Conservation (phyloP, 1,140 invertebrate species). For the Macrosteles quadrilineatus region DNA sequence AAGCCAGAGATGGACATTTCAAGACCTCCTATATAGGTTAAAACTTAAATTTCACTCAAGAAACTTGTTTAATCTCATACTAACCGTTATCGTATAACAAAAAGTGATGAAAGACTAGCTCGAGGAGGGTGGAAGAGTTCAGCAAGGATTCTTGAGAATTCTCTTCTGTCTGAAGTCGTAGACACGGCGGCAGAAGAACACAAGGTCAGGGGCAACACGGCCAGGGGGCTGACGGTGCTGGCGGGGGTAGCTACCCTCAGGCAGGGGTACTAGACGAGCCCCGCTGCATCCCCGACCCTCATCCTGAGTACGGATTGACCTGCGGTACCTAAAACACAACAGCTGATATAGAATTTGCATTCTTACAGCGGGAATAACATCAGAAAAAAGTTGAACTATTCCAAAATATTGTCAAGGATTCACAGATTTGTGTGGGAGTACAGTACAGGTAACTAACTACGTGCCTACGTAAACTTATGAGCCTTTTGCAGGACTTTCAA, state of each 20-base stretch:
- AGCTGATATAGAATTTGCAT: no score
- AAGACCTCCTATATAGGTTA: no score
- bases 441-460: no score
- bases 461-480: no score
- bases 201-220: constrained; percentile 76
- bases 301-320: constrained; percentile 61
- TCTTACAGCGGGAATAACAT: no score
- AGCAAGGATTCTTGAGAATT: constrained; percentile 62
- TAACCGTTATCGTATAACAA: constrained; percentile 12
- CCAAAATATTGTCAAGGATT: constrained; percentile 11
- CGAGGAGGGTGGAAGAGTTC: neutral
- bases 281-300: constrained; percentile 58
- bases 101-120: constrained; percentile 14
- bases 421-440: no score
- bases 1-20: no score
- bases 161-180: constrained; percentile 91
- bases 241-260: constrained; percentile 54
- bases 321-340: constrained; percentile 63
- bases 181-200: constrained; percentile 91
- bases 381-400: constrained; percentile 33
- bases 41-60: no score
- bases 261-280: constrained; percentile 60
- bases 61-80: no score
- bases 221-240: constrained; percentile 65
- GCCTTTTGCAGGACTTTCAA: no score